Base-by-base conservation (phyloP, 2,113 vertebrate genomes). In the Melanocharis versteri region DNA sequence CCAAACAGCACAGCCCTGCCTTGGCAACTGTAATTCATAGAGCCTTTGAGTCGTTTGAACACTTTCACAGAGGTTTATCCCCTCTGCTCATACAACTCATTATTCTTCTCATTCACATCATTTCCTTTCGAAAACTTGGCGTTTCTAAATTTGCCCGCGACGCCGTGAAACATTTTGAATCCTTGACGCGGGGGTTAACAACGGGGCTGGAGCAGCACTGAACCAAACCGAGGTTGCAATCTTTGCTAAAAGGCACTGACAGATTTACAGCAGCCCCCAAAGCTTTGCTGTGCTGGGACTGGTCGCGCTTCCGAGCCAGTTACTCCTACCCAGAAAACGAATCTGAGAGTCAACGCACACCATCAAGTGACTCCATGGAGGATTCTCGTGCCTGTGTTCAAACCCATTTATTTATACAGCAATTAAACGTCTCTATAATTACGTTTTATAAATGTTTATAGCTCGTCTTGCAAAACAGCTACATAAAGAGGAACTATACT, bases 201-300 rank as follows among this genome's bases (percentile, higher is more conserved):
- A 75, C 28, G 22, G 57, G 87, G 79, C 77, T 66, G 45, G 64
- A 79, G 57, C 82, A 83, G 61, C 72, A 57, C 27, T 40, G 65
- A 94, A 93, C 79, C 90, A 91, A 92, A 93, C 48, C 17, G 11
- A 81, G 66, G 96, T 90, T 85, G 79, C 89, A 79, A 11, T 51
- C 95, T 94, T 68, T 95, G 90, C 96, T 93, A 88, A 94, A 94
- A 91, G 92, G 93, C 95, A 91, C 31, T 42, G 77, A 68, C 83
- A 91, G 93, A 96, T 94, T 94, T 94, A 70, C 76, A 95, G 70
- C 54, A 85, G 68, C 27, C 42, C 23, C 80, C 47, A 75, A 95
- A 95, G 88, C 78, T 90, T 35, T 70, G 89, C 94, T 90, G 76
- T 23, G 53, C 83, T 92, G 96, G 93, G 76, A 60, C 91, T 62